Evolutionary conservation across 2,888 invertebrate species (phyloP), one percentile per base, ranked within the genome.

Genomic region (Synanthedon vespiformis): DNA sequence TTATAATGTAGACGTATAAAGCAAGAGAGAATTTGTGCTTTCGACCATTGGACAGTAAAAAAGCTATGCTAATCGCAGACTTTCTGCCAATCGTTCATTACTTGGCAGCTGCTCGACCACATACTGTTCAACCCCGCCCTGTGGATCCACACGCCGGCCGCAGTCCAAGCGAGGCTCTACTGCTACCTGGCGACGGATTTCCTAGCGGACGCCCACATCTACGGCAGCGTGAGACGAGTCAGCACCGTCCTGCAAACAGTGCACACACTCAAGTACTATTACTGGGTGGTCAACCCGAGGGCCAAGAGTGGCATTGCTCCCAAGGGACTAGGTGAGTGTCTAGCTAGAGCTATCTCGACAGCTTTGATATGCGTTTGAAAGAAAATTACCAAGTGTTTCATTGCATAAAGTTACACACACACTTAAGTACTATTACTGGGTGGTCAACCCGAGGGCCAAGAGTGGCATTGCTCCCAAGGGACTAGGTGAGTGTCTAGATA

Each of bases 181-280:
- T 96, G 96, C 71, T 99, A 99, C 88, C 88, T 99, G 84, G 97
- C 99, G 48, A 97, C 97, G n/a, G 99, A 99, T 83, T 99, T 99
- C 88, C 90, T 99, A 55, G 95, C 95, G 56, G 98, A 99, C 80
- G 96, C 97, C 2, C 97, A 98, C 82, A 97, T 98, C 70, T 98
- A 98, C 87, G 97, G 95, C 68, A 97, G 97, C 80, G 98, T 98
- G 52, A 89, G 99, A 53, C 90, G 99, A 52, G 98, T 99, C 57
- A 97, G 97, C 67, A 99, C 99, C 1, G 98, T 98, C 0, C 89
- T 99, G 50, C 99, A 99, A 87, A 98, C 98, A 27, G 96, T 99
- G 62, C 99, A 99, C 80, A 98, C 99, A 3, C 90, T 99, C 58
- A 99, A 99, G 88, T 98, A 97, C 81, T 99, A 99, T 87, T 99